These are phyloP conservation scores for Knipowitschia caucasica DNA, from an alignment of 2,797 vertebrate species.

Conservation along the genomic window DNA sequence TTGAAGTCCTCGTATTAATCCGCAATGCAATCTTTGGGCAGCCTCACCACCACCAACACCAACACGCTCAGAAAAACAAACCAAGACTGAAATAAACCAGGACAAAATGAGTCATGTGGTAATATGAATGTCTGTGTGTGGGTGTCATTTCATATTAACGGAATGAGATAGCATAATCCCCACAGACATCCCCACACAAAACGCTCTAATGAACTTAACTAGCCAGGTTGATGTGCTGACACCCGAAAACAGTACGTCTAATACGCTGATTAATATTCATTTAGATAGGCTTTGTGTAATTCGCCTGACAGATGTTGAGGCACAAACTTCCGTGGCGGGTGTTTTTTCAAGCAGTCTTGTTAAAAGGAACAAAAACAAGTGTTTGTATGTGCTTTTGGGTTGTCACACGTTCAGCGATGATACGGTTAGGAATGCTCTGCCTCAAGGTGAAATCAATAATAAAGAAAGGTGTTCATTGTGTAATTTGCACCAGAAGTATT, in stretches of 20 bases:
- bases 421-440: not conserved
- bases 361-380: not conserved
- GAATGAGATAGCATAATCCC: slow-evolving; percentile 37
- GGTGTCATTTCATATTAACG: slow-evolving; percentile 52
- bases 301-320: slow-evolving; percentile 3
- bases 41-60: slow-evolving; percentile 6
- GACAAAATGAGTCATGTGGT: slow-evolving; percentile 51
- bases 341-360: not conserved
- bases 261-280: slow-evolving; percentile 26
- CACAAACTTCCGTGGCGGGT: not conserved
- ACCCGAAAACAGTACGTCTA: slow-evolving; percentile 26
- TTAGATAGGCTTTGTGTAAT: slow-evolving; percentile 18
- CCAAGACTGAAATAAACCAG: slow-evolving; percentile 51
- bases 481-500: not conserved
- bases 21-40: slow-evolving; percentile 17
- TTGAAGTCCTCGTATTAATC: slow-evolving; percentile 11
- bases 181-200: slow-evolving; percentile 29
- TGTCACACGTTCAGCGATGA: not conserved
- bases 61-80: slow-evolving; percentile 10
- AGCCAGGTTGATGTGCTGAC: slow-evolving; percentile 29
- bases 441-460: not conserved
- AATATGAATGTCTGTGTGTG: slow-evolving; percentile 45
- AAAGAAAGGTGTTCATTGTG: not conserved
- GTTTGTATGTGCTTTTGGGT: not conserved
- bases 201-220: slow-evolving; percentile 41